Evolutionary conservation across 2,888 invertebrate species (phyloP).

Genomic region (Apamea crenata): DNA sequence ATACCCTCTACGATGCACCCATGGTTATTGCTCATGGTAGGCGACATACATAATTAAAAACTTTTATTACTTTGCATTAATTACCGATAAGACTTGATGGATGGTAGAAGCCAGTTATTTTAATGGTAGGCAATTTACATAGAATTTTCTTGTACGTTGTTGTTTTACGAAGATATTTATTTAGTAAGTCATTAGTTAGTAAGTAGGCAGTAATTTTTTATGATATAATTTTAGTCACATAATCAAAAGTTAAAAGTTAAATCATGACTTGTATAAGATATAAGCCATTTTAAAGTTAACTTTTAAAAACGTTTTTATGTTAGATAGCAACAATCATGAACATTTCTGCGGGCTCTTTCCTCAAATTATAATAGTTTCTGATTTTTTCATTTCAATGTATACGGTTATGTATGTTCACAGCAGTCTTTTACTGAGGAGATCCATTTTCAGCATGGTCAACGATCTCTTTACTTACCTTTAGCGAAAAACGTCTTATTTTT

Average conservation of each 20-base stretch:
- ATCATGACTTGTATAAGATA: too few relatives aligned
- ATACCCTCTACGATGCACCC: conserved; percentile 27
- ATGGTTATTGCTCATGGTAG: conserved; percentile 30
- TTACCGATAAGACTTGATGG: conserved; percentile 61
- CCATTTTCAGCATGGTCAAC: neutral
- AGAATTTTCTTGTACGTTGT: conserved; percentile 34
- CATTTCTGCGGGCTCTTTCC: neutral
- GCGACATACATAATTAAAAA: conserved; percentile 45
- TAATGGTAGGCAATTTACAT: conserved; percentile 53
- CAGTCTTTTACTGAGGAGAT: neutral
- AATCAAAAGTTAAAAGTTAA: neutral
- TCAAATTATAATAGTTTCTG: neutral
- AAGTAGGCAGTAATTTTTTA: neutral
- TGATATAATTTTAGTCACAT: neutral
- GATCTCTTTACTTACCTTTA: neutral
- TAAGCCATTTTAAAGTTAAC: neutral
- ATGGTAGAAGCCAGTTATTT: conserved; percentile 47
- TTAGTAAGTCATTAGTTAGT: conserved; percentile 12
- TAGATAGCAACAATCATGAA: neutral
- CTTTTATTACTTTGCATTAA: conserved; percentile 49
- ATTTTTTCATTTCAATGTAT: neutral
- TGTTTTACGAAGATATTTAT: conserved; percentile 35
- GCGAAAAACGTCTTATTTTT: neutral
- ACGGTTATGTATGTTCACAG: neutral
- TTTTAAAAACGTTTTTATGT: neutral